Evolutionary conservation across 2,113 vertebrate genomes (phyloP), one percentile per base, ranked within the genome.

Genomic region (Protobothrops mucrosquamatus): DNA sequence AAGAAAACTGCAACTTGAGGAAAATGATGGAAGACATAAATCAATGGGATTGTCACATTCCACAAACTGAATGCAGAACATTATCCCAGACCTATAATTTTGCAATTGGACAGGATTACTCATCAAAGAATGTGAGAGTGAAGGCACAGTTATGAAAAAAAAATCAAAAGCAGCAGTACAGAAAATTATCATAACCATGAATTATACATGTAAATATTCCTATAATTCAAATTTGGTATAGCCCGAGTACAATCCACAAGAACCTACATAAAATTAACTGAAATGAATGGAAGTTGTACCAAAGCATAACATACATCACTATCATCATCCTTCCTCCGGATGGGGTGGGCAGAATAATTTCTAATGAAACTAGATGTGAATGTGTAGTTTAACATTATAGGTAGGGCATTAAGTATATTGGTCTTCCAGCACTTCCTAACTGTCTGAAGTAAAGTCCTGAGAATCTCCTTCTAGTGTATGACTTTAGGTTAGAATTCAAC

Each of bases 341-440:
- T 51, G 8, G 48, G 29, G 57, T 86, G n/a, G 52, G 1, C 23
- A 39, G n/a, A 86, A 90, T 81, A 86, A 87, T 89, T 92, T 56
- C 34, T 46, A 56, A 64, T 89, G 39, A 92, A 64, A 23, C 74
- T 87, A n/a, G 52, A 90, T 87, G 56, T 61, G n/a, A 93, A 52
- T 93, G 52, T 64, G 55, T 64, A 93, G 46, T n/a, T 93, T 85
- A 39, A 89, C 24, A 54, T 61, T 64, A 86, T 93, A 61, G 52
- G 55, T 26, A 87, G 56, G 81, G 61, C 39, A 51, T 61, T 90
- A 54, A 34, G n/a, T 90, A 51, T 20, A 29, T 15, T 87, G 74
- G 59, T 87, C 92, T 93, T 93, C 89, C 88, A 93, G n/a, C n/a
- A 54, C 46, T 86, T 86, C 61, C 92, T 54, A 23, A 64, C 64